Evolutionary conservation across 2,113 vertebrate species (phyloP).

Genomic region (Zosterops japonicus): DNA sequence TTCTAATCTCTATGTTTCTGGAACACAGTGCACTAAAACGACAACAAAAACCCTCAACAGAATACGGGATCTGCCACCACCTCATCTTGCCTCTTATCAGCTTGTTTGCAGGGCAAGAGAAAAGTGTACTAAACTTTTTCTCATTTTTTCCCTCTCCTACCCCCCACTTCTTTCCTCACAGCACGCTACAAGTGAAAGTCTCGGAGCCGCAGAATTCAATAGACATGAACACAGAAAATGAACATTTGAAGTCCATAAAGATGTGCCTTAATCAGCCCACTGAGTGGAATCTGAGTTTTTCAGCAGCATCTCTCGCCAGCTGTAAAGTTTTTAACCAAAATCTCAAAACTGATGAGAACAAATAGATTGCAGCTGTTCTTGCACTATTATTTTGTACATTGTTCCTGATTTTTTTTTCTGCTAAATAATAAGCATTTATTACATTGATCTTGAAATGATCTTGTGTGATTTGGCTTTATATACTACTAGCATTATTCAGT

Average conservation of each 20-base stretch:
- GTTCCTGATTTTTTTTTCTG: constrained; percentile 61
- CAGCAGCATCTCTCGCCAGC: constrained; percentile 73
- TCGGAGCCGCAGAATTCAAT: constrained; percentile 76
- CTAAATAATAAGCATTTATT: constrained; percentile 72
- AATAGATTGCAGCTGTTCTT: constrained; percentile 75
- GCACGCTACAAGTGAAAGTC: constrained; percentile 76
- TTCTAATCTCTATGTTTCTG: background rate
- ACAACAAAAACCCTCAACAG: rapidly evolving
- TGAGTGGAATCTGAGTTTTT: constrained; percentile 78
- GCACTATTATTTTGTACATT: constrained; percentile 79
- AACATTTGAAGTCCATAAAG: constrained; percentile 77
- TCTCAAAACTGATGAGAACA: constrained; percentile 77
- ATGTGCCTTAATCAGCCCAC: constrained; percentile 82
- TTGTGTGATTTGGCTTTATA: constrained; percentile 78
- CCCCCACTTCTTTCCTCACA: constrained; percentile 47
- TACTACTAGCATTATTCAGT: constrained; percentile 74
- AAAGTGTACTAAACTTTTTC: constrained; percentile 63
- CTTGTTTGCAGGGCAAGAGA: background rate
- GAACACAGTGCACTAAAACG: background rate
- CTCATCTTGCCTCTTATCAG: constrained; percentile 9
- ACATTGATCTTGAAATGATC: constrained; percentile 70
- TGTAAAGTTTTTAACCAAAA: constrained; percentile 81
- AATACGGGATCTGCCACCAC: background rate
- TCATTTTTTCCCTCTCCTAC: constrained; percentile 26
- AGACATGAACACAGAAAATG: constrained; percentile 72